phyloP scores from a whole-genome alignment of 2,797 vertebrate species.

The Balearica regulorum region DNA sequence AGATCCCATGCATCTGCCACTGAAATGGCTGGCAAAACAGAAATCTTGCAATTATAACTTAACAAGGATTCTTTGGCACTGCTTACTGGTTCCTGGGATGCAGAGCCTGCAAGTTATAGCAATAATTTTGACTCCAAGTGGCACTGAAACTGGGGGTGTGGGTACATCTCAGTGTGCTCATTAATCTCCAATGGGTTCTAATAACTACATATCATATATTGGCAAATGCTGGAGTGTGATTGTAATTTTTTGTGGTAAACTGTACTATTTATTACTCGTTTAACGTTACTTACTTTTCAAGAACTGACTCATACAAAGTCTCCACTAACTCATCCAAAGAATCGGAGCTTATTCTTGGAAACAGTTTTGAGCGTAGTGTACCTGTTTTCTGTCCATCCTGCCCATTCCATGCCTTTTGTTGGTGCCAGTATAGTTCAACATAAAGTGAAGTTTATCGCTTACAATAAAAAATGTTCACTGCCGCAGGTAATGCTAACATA shows the following conservation, averaged over 20 bases:
- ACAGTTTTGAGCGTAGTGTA: neutral
- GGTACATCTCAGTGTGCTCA: neutral
- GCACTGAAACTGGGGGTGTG: neutral
- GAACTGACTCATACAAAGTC: neutral
- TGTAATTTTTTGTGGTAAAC: neutral
- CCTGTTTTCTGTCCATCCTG: neutral
- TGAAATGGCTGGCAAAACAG: slow-evolving; percentile 38
- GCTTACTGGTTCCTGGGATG: neutral
- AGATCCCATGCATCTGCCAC: neutral
- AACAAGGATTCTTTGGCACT: slow-evolving; percentile 23
- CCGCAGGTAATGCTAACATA: neutral
- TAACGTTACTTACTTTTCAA: neutral
- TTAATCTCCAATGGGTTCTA: neutral
- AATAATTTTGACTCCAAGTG: slow-evolving; percentile 13
- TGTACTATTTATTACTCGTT: neutral
- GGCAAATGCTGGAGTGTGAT: neutral
- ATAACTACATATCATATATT: neutral
- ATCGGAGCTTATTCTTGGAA: neutral
- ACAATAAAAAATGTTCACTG: neutral
- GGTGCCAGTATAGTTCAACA: neutral
- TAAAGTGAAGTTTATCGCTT: neutral
- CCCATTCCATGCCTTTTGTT: neutral
- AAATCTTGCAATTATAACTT: slow-evolving; percentile 39
- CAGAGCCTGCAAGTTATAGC: slow-evolving; percentile 13
- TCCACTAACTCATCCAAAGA: neutral